phyloP scores from a whole-genome alignment of 1,140 invertebrate genomes.

The Drosophila parabipectinata region DNA sequence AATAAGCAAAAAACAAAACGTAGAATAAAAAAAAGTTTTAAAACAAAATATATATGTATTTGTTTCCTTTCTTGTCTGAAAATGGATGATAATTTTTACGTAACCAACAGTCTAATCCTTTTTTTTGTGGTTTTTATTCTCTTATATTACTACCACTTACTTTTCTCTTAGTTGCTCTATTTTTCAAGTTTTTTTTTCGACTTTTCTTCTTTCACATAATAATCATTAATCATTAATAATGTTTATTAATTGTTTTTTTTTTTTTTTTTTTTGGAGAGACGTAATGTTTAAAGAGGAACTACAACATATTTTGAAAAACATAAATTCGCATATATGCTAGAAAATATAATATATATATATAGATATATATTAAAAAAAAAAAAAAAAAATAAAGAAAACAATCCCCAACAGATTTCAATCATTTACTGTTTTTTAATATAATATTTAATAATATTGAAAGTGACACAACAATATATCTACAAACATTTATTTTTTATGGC shows the following conservation, averaged over 20 bases:
- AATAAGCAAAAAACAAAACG: constrained; percentile 13
- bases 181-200: constrained; percentile 6
- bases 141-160: constrained; percentile 10
- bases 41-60: constrained; percentile 25
- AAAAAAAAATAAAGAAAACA: neutral
- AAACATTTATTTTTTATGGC: constrained; percentile 58
- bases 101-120: constrained; percentile 1
- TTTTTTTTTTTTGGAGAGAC: constrained; percentile 4
- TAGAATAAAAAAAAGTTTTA: constrained; percentile 19
- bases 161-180: constrained; percentile 18
- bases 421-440: constrained; percentile 11
- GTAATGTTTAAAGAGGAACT: constrained; percentile 47
- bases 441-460: constrained; percentile 44
- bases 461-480: constrained; percentile 34
- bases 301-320: constrained; percentile 84
- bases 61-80: constrained; percentile 18
- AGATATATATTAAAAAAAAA: neutral
- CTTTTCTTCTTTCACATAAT: constrained; percentile 26
- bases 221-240: constrained; percentile 26
- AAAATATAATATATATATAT: neutral
- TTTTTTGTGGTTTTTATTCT: constrained; percentile 13
- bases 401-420: constrained; percentile 1
- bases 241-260: neutral
- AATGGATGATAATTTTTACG: constrained; percentile 31
- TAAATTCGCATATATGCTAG: constrained; percentile 57